phyloP scores from a whole-genome alignment of 2,113 vertebrate genomes.

The Corythornis madagascariensis region DNA sequence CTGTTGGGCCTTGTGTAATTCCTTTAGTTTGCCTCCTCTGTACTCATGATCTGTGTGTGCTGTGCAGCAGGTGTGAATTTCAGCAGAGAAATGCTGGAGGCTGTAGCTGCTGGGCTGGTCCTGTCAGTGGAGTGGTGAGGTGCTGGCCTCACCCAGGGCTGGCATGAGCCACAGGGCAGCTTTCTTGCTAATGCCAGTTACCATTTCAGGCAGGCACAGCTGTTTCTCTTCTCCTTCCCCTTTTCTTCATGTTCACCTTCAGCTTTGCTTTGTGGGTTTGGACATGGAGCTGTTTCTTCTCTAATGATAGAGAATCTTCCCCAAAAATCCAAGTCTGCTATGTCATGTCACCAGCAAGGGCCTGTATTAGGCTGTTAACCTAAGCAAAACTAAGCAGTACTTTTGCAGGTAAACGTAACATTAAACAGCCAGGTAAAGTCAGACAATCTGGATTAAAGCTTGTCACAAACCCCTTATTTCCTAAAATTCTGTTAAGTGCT shows the following conservation, averaged over 20 bases:
- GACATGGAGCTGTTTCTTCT: not conserved
- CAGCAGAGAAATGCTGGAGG: not conserved
- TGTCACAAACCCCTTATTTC: not conserved
- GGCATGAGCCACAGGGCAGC: not conserved
- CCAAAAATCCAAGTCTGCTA: not conserved
- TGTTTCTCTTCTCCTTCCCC: not conserved
- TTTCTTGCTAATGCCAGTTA: not conserved
- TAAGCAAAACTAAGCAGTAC: not conserved
- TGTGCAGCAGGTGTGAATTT: not conserved
- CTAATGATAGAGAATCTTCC: not conserved
- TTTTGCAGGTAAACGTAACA: not conserved
- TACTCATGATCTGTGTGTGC: not conserved
- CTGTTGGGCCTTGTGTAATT: not conserved
- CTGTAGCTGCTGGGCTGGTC: not conserved
- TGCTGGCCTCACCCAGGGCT: not conserved
- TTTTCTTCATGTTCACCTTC: not conserved
- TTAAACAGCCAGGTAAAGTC: not conserved
- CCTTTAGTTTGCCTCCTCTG: rapidly evolving
- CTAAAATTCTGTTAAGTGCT: not conserved
- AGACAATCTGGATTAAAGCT: not conserved
- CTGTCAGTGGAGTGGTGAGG: not conserved
- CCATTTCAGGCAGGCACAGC: not conserved
- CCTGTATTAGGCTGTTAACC: rapidly evolving
- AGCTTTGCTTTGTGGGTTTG: not conserved
- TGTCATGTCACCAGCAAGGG: not conserved